These are phyloP conservation scores for Lerista edwardsae DNA, from an alignment of 2,797 vertebrate genomes.

Conservation along the genomic window DNA sequence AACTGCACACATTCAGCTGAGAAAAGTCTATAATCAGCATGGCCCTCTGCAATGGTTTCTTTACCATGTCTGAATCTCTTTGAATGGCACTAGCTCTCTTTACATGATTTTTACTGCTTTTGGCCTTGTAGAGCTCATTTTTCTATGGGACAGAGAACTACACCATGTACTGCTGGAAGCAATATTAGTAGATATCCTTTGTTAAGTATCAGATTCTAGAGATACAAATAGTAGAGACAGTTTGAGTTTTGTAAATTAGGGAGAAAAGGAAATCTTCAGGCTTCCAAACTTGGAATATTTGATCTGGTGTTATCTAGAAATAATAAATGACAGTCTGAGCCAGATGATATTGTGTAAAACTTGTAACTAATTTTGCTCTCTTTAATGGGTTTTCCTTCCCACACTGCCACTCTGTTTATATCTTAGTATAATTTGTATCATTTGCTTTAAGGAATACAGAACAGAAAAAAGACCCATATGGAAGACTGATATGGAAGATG, in stretches of 20 bases:
- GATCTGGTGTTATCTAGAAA: slow-evolving; percentile 20
- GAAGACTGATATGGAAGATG: background rate
- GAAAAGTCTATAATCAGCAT: background rate
- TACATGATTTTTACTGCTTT: slow-evolving; percentile 4
- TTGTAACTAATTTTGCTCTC: background rate
- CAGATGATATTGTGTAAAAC: background rate
- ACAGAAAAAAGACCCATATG: too few relatives aligned
- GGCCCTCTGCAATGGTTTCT: background rate
- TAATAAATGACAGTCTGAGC: background rate
- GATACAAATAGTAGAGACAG: background rate
- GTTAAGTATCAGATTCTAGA: slow-evolving; percentile 19
- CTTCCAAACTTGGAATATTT: slow-evolving; percentile 6
- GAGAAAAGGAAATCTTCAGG: background rate
- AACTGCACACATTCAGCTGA: background rate
- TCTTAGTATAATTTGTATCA: background rate
- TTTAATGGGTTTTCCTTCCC: slow-evolving; percentile 9
- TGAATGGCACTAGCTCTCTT: slow-evolving; percentile 11
- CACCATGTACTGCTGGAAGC: slow-evolving; percentile 9
- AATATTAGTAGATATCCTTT: slow-evolving; percentile 12
- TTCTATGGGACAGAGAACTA: background rate
- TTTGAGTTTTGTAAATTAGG: background rate
- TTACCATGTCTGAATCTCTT: background rate
- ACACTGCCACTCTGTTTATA: background rate
- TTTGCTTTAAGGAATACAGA: background rate
- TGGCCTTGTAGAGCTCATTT: slow-evolving; percentile 12